Evolutionary conservation across 2,797 vertebrate genomes (phyloP), one percentile per base, ranked within the genome.

Genomic region (Macropodus opercularis): DNA sequence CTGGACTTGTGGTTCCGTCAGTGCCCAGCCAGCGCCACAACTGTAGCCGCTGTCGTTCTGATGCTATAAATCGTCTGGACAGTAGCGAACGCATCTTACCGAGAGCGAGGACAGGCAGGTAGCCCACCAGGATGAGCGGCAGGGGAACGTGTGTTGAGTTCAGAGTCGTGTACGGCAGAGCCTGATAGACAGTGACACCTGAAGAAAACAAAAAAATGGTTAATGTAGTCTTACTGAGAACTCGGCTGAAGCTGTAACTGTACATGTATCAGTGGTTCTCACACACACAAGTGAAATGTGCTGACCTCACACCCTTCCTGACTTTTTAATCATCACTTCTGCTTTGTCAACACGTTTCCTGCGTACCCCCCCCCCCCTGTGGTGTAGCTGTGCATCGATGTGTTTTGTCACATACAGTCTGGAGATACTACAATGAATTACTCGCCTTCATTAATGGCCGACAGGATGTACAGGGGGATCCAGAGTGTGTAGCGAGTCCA

Each of bases 401-500:
- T n/a, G n/a, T n/a, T n/a, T n/a, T n/a, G n/a, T n/a, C n/a, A n/a
- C n/a, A n/a, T n/a, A n/a, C n/a, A n/a, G 6, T 4, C 15, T n/a
- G 7, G n/a, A 53, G 17, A 0, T 1, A 0, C 24, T 22, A 5
- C 21, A 31, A 32, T 0, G 7, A 10, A n/a, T 8, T 0, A 0
- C 8, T 77, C 49, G 97, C 97, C 96, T 95, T 98, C 93, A 40
- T 91, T 91, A 15, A 93, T 74, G 53, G 92, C 93, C n/a, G 94
- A 94, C 64, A 96, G 77, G 18, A 93, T 79, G 65, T 96, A 98
- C 6, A 96, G 29, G 0, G 63, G 93, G 85, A 98, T 94, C 86
- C 93, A 93, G 4, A 96, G 78, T 0, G 95, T 94, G 81, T 96
- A 94, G 43, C 94, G 92, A 5, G 84, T 88, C 96, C 95, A 96